Base-by-base conservation (phyloP, 2,113 vertebrate genomes). In the Saimiri boliviensis region DNA sequence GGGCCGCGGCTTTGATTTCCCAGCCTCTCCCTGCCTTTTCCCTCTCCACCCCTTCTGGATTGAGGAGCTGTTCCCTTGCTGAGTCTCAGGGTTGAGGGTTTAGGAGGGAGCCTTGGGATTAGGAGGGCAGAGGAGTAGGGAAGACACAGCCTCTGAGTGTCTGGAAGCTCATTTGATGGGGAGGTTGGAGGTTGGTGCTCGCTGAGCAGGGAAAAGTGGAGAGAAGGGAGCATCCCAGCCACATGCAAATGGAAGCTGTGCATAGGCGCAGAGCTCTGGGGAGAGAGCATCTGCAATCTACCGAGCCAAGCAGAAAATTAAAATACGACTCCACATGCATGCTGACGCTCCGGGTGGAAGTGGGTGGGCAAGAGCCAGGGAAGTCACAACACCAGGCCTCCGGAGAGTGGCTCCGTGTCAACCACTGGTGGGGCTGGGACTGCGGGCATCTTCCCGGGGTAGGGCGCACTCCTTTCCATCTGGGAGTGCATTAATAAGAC, bases 221-320 rank as follows among this genome's bases (percentile, higher is more conserved):
- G 85, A 82, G 93, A 71, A 42, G 77, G 27, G 40, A 83, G 70
- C 87, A 0, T 66, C 30, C 2, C 0, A 30, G 86, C 92, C 40
- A 32, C 32, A 4, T 35, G 95, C 52, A 77, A 60, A 80, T 5
- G 74, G 89, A 92, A 81, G 94, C 32, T 63, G 92, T 11, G 66
- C 80, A 25, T 82, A 92, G 3, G 96, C 1, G 96, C 82, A 0
- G 89, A 89, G 95, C 97, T 96, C 94, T 35, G 88, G 80, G 98
- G 89, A 73, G 27, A n/a, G 95, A 96, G 95, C 97, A 95, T 94
- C 97, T 98, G 98, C 1, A 94, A 45, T 88, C 93, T 97, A 97
- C 94, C 97, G 96, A 97, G 77, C 86, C 98, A 91, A 85, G 58
- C 95, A 97, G 97, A 96, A 98, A 98, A 98, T 98, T 40, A n/a